Evolutionary conservation across 1,140 invertebrate genomes (phyloP).

Genomic region (Tribolium castaneum): DNA sequence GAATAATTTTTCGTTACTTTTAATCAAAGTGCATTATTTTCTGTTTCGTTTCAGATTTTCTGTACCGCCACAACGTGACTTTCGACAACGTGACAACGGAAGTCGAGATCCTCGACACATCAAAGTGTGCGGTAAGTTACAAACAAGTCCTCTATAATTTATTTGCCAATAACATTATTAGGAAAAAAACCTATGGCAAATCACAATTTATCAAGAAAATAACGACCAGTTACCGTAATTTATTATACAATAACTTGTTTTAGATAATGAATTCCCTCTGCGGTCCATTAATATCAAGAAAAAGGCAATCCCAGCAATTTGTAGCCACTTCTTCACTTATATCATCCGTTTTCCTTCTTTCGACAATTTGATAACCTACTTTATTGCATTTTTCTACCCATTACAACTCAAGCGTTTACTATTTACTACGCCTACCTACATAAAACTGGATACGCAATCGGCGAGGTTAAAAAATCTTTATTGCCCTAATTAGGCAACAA

Average conservation of each 20-base stretch:
- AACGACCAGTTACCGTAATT: conserved; percentile 1
- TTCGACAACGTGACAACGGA: conserved; percentile 83
- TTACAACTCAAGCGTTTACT: background rate
- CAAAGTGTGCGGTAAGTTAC: conserved; percentile 79
- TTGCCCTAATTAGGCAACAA: background rate
- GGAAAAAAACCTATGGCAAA: background rate
- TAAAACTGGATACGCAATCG: background rate
- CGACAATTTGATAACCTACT: background rate
- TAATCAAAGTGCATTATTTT: too few species aligned
- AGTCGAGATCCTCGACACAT: conserved; percentile 86
- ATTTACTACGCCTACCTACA: background rate
- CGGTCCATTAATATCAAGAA: conserved; percentile 1
- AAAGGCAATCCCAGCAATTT: background rate
- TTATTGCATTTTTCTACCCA: background rate
- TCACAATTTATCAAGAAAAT: conserved; percentile 26
- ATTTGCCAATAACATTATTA: background rate
- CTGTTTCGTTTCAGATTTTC: conserved; percentile 80
- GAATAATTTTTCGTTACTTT: conserved; percentile 52
- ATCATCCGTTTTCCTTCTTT: background rate
- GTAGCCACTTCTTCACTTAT: background rate
- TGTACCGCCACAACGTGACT: conserved; percentile 81
- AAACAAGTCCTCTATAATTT: background rate
- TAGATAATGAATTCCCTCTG: background rate
- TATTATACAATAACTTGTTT: conserved; percentile 18
- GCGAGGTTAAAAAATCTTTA: background rate